Base-by-base conservation (phyloP, 2,797 vertebrate genomes). In the Artibeus jamaicensis region DNA sequence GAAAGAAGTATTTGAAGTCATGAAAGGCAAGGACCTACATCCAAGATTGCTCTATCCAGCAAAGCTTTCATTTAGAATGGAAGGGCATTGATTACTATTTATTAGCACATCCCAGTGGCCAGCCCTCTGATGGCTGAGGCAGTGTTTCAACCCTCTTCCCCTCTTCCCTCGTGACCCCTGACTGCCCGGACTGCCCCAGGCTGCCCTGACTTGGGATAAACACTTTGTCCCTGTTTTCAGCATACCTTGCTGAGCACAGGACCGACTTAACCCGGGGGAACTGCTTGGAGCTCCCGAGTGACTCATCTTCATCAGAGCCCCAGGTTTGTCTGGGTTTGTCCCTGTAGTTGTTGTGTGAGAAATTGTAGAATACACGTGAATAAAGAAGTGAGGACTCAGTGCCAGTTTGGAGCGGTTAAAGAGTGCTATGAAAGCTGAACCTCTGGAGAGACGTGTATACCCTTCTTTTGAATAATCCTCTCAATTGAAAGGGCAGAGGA, bases 361-460 rank as follows among this genome's bases (percentile, higher is more conserved):
- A 98, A 96, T 8, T 93, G 92, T 92, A 98, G 97, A 97, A 96
- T 93, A 90, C 62, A 34, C 67, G 93, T 71, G 96, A 98, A 97
- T 93, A 97, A 96, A 96, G 92, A 68, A 96, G 74, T 94, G 37
- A 96, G 92, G 96, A 96, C 92, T 70, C 32, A 34, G 97, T 97
- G 97, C 98, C 98, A 95, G 9, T 29, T 88, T 97, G 89, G 57
- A 96, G 92, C 22, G 82, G 98, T 98, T 98, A 98, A 97, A 93
- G 57, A 95, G 97, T 97, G 96, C 94, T 18, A 1, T 97, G 98
- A 98, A 98, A 98, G 93, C 95, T 65, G 97, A 98, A 93, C 97
- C 94, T 94, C 94, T 53, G 89, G 92, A 98, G 91, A 97, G 67
- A 93, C 3, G 15, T 34, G 89, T 81, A 88, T 62, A 89, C 4